phyloP scores from a whole-genome alignment of 2,888 invertebrate genomes.

The Perizoma flavofasciatum region DNA sequence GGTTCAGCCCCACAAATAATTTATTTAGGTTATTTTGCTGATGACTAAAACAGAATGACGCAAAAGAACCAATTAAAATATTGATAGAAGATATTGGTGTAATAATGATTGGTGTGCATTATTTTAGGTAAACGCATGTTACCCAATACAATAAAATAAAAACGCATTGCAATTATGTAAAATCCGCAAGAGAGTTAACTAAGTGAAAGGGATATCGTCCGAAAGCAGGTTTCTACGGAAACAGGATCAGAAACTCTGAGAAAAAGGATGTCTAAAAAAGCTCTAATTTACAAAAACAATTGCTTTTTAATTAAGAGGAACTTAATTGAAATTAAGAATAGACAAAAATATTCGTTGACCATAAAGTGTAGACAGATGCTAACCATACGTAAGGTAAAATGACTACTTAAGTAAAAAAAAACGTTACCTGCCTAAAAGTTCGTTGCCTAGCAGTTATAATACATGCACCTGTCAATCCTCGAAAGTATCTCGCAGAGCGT shows the following conservation, averaged over 20 bases:
- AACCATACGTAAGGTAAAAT: constrained; percentile 3
- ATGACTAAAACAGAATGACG: too few species aligned
- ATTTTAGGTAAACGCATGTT: constrained; percentile 7
- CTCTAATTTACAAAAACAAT: background rate
- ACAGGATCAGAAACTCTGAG: constrained; percentile 22
- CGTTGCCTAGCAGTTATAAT: constrained; percentile 28
- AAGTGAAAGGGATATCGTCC: constrained; percentile 38
- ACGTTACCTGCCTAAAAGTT: constrained; percentile 33
- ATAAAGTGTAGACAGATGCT: constrained; percentile 13
- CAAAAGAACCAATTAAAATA: too few species aligned
- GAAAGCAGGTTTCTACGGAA: constrained; percentile 32
- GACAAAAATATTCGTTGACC: constrained; percentile 10
- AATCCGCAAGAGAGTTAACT: constrained; percentile 33
- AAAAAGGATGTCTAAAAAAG: constrained; percentile 10
- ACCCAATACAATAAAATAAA: constrained; percentile 11
- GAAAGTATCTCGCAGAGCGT: constrained; percentile 52
- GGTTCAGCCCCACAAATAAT: too few species aligned
- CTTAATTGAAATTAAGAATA: background rate
- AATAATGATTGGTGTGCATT: background rate
- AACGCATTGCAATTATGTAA: constrained; percentile 24
- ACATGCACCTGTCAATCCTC: constrained; percentile 51
- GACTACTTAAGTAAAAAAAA: constrained; percentile 27
- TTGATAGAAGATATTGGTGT: too few species aligned
- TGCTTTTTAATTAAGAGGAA: background rate
- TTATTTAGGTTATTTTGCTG: too few species aligned